These are phyloP conservation scores for Trochalopteron elliotii DNA, from an alignment of 2,113 vertebrate species.

Conservation along the genomic window DNA sequence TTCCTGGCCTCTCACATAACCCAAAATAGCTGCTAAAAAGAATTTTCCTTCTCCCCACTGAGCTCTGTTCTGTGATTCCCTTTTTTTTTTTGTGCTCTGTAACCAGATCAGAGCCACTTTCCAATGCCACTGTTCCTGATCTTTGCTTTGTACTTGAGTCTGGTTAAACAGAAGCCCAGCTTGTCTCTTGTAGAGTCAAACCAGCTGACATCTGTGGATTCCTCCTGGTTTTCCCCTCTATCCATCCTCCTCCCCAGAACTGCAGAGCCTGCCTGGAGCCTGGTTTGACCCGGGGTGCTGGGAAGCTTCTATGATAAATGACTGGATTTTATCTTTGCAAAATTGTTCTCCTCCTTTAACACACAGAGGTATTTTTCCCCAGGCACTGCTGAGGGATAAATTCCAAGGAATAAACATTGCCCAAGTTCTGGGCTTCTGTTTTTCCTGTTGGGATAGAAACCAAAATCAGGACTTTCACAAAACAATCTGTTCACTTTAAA, in stretches of 20 bases:
- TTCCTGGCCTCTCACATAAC: neutral
- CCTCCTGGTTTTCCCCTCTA: neutral
- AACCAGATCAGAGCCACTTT: neutral
- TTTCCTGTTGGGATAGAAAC: neutral
- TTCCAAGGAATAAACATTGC: neutral
- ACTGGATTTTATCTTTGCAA: neutral
- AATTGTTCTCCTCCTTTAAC: neutral
- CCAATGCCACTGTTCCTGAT: neutral
- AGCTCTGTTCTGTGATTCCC: neutral
- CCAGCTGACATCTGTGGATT: neutral
- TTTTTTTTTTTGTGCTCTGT: neutral
- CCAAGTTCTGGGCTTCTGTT: neutral
- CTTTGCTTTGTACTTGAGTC: neutral
- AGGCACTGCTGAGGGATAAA: neutral
- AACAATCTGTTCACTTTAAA: neutral
- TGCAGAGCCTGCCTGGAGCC: neutral
- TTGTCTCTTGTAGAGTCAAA: neutral
- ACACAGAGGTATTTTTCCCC: neutral
- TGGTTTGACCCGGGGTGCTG: neutral
- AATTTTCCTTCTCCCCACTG: neutral
- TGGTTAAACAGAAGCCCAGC: neutral
- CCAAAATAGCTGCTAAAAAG: neutral
- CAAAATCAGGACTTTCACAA: neutral
- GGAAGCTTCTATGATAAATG: neutral
- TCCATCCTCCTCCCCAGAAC: fast-evolving